Percentiles rank a stretch among this genome's conserved stretches.
Evolutionary conservation across 2,797 vertebrate species (phyloP).

Genomic region (Pelochelys cantorii): DNA sequence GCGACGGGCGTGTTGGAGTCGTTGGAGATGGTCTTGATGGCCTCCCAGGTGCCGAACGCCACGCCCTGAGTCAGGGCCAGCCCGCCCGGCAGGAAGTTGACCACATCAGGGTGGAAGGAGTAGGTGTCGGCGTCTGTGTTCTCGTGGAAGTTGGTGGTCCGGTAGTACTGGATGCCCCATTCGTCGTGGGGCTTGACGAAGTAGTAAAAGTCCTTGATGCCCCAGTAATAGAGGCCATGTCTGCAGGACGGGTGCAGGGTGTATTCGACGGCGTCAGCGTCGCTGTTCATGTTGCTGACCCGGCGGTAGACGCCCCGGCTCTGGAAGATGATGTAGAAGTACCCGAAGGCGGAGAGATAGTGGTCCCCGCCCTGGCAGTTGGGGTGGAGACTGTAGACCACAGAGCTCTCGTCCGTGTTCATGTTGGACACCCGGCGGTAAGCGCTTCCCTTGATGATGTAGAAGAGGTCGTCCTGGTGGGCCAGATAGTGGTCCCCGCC

Average conservation of each 20-base stretch:
- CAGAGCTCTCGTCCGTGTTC: neutral
- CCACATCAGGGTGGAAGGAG: slow-evolving; percentile 25
- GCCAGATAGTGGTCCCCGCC: slow-evolving; percentile 46
- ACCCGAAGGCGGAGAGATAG: slow-evolving; percentile 4
- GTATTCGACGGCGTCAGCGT: neutral
- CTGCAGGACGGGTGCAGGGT: neutral
- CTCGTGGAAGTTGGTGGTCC: neutral
- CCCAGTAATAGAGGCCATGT: slow-evolving; percentile 48
- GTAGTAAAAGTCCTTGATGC: neutral
- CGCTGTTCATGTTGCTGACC: neutral
- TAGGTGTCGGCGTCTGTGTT: neutral
- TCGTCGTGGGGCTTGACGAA: slow-evolving; percentile 23
- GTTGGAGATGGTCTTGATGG: neutral
- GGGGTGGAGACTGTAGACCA: neutral
- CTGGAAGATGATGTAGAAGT: slow-evolving; percentile 39
- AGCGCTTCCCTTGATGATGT: slow-evolving; percentile 14
- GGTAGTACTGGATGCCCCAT: slow-evolving; percentile 27
- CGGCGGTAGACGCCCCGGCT: neutral
- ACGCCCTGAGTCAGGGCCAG: neutral
- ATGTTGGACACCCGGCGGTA: slow-evolving; percentile 34
- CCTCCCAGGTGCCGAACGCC: neutral
- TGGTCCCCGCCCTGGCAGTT: slow-evolving; percentile 39
- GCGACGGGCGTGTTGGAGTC: neutral
- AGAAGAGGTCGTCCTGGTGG: slow-evolving; percentile 6
- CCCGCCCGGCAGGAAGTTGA: neutral